Conservation (phyloP, 2,113 vertebrate genomes). For the Heterocephalus glaber region DNA sequence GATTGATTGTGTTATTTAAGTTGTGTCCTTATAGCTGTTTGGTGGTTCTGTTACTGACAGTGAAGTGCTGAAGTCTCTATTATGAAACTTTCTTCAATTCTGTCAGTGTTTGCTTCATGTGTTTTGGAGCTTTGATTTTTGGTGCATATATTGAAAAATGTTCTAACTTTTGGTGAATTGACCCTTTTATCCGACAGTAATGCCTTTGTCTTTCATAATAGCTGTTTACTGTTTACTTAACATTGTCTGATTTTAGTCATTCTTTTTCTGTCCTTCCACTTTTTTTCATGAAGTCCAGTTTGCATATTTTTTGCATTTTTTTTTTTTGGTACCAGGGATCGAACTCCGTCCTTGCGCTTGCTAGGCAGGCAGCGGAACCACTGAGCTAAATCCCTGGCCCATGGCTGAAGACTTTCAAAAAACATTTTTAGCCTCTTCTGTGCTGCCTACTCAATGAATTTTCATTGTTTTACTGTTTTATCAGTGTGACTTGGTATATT, state of each 20-base stretch:
- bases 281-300: neutral
- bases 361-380: too few relatives aligned
- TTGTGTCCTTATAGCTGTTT: neutral
- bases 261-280: neutral
- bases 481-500: neutral
- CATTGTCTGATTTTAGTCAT: neutral
- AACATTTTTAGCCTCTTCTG: neutral
- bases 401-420: too few relatives aligned
- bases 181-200: neutral
- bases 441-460: neutral
- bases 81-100: neutral
- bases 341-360: too few relatives aligned
- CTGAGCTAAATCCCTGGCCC: too few relatives aligned
- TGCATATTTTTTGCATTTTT: neutral
- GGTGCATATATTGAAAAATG: neutral
- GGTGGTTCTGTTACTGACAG: neutral
- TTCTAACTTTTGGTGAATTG: neutral
- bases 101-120: neutral
- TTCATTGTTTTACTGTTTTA: neutral
- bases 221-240: neutral
- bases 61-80: neutral
- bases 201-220: neutral
- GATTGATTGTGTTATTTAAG: neutral
- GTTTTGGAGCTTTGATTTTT: neutral
- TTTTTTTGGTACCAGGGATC: too few relatives aligned